These are phyloP conservation scores for Aphis gossypii DNA, from an alignment of 1,140 invertebrate genomes.

Conservation along the genomic window DNA sequence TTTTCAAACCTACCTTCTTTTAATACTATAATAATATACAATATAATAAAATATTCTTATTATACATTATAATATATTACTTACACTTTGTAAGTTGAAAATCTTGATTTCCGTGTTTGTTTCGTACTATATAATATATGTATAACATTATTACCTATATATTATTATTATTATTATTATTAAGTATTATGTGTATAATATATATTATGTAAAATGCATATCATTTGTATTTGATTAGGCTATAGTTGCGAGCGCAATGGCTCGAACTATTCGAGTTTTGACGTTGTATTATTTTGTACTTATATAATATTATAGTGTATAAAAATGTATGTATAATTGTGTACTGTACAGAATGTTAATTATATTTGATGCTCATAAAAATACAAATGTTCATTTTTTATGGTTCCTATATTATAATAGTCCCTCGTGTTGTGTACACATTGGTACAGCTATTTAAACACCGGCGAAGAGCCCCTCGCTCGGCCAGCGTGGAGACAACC, in stretches of 20 bases:
- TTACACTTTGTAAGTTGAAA: background rate
- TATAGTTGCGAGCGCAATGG: background rate
- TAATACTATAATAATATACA: background rate
- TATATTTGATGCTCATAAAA: conserved; percentile 51
- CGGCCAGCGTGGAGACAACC: background rate
- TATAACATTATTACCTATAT: background rate
- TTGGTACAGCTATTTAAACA: background rate
- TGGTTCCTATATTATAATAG: background rate
- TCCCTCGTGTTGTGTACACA: background rate
- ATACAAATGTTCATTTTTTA: background rate
- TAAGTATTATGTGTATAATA: conserved; percentile 29
- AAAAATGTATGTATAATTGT: conserved; percentile 42
- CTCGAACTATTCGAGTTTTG: background rate
- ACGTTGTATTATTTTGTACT: conserved; percentile 47
- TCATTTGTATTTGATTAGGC: conserved; percentile 39
- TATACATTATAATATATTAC: background rate
- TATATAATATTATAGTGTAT: conserved; percentile 43
- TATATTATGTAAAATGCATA: conserved; percentile 47
- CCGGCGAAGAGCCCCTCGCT: background rate
- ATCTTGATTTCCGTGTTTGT: conserved; percentile 20
- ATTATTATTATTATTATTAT: conserved; percentile 22
- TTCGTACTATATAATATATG: background rate
- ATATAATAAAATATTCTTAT: conserved; percentile 17
- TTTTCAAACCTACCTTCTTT: background rate
- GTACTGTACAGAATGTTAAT: conserved; percentile 50